A percentile compares a stretch with the other conserved stretches of the same genome.
Conservation (phyloP, 2,888 invertebrate species). For the Bombyx huttoni region DNA sequence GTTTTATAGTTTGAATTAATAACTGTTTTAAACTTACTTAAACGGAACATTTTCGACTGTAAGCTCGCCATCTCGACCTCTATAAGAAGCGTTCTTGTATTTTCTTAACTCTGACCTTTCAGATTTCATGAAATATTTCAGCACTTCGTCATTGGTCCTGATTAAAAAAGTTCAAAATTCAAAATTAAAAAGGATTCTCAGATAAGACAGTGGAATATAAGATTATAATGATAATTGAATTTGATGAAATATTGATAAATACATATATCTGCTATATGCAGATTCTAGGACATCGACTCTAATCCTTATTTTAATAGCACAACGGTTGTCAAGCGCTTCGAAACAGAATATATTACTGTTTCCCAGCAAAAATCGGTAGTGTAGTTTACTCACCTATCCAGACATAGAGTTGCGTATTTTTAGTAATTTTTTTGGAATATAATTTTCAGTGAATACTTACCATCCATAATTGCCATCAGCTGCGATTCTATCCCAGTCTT, state of each 20-base stretch:
- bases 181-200: no score
- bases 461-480: slow-evolving; percentile 80
- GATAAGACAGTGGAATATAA: no score
- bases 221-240: no score
- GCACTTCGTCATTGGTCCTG: slow-evolving; percentile 76
- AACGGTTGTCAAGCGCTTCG: no score
- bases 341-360: no score
- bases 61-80: slow-evolving; percentile 75
- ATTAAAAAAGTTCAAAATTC: neutral
- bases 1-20: slow-evolving; percentile 16
- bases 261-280: no score
- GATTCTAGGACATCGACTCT: no score
- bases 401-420: no score
- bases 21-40: slow-evolving; percentile 37
- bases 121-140: slow-evolving; percentile 75
- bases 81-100: slow-evolving; percentile 66
- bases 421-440: neutral
- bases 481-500: slow-evolving; percentile 81
- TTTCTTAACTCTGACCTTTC: slow-evolving; percentile 66
- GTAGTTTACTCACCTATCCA: no score
- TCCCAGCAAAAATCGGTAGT: no score
- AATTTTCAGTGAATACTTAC: slow-evolving; percentile 32
- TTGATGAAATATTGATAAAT: no score
- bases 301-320: no score
- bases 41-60: slow-evolving; percentile 75